Evolutionary conservation across 2,888 invertebrate species (phyloP), one percentile per base, ranked within the genome.

Genomic region (Pemphredon lugubris): DNA sequence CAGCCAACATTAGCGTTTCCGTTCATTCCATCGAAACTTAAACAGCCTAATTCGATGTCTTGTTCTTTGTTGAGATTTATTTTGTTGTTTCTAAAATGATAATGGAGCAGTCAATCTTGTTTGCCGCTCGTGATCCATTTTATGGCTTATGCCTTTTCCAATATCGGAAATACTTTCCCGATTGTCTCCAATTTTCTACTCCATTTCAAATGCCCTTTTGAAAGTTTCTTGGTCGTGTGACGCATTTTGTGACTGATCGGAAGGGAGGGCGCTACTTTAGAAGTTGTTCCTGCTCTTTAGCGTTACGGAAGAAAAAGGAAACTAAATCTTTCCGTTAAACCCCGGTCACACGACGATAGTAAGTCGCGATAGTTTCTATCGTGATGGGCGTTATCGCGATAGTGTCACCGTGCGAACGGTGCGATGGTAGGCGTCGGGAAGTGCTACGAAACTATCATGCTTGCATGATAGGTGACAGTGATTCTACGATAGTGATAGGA

Each of bases 161-260:
- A 77, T 71, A 77, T 74, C 57, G 63, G 4, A 13, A 69, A 66
- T 66, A 64, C 63, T 59, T 63, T 61, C 59, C 53, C 11, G 9
- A 42, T 40, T 72, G 70, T 73, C 64, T 69, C 23, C 59, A 58
- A 69, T 78, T 78, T 75, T 78, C 71, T 42, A 18, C 48, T 37
- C 58, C 61, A 75, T 78, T 78, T 75, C 72, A 42, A 63, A 50
- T 39, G 40, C 9, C 18, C 47, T 30, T 18, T 14, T 23, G 44
- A 37, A 45, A 65, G 55, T 55, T 65, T 51, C 59, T 45, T 20
- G 54, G 23, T n/a, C 48, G 14, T 13, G 7, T 13, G 64, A 45
- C 42, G 47, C 23, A 16, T 23, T 32, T 48, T 55, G 18, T 53
- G 70, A 47, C 21, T 47, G 60, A 68, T 61, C 55, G n/a, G 40